Evolutionary conservation across 2,113 vertebrate species (phyloP).

Genomic region (Arvicanthis niloticus): DNA sequence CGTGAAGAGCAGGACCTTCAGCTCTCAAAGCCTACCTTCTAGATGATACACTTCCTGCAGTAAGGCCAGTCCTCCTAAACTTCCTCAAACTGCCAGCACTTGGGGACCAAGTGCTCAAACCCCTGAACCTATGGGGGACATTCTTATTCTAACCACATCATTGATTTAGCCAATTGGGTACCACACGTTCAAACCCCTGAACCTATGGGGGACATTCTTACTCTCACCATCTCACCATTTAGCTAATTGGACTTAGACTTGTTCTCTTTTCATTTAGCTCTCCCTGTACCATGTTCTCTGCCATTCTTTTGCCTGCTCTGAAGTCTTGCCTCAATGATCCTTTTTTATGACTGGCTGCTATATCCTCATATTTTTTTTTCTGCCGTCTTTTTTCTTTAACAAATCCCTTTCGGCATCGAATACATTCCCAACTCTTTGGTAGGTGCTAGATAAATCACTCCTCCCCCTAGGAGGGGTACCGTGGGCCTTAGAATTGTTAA

Average conservation of each 20-base stretch:
- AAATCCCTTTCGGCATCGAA: neutral
- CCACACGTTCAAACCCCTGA: neutral
- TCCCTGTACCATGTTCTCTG: neutral
- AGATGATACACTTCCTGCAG: neutral
- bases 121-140: neutral
- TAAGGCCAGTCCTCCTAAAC: neutral
- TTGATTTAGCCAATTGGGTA: neutral
- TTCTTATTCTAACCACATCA: neutral
- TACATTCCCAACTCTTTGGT: neutral
- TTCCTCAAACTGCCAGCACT: too few species aligned
- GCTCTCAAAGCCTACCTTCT: neutral
- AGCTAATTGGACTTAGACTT: slow-evolving; percentile 15
- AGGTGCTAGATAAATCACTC: neutral
- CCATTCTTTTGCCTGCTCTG: neutral
- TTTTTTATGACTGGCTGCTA: neutral
- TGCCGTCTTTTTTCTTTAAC: slow-evolving; percentile 3
- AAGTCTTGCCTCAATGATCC: slow-evolving; percentile 38
- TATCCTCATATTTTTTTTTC: neutral
- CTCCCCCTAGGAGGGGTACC: neutral
- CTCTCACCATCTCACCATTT: neutral
- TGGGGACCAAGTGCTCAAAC: neutral
- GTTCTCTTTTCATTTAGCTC: neutral
- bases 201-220: neutral
- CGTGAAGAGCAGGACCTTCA: neutral
- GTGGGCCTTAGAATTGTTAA: neutral